Evolutionary conservation across 2,888 invertebrate species (phyloP).

Genomic region (Euphydryas editha): DNA sequence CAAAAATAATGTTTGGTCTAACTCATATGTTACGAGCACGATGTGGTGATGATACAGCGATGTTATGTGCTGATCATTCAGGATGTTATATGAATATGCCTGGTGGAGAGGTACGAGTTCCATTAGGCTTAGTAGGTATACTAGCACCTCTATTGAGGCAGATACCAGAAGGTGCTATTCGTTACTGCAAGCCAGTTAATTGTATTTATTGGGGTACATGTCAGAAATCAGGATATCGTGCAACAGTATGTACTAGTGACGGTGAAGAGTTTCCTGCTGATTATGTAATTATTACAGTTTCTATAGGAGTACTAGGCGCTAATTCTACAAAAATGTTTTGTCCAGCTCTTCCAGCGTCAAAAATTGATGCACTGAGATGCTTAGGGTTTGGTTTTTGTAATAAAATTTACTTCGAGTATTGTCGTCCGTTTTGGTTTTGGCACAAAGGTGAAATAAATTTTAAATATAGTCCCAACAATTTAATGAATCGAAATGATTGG

Average conservation of each 20-base stretch:
- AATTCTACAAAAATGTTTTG: slow-evolving; percentile 87
- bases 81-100: slow-evolving; percentile 83
- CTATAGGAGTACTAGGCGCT: slow-evolving; percentile 88
- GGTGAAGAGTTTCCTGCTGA: slow-evolving; percentile 89
- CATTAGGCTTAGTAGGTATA: slow-evolving; percentile 86
- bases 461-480: slow-evolving; percentile 83
- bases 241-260: slow-evolving; percentile 86
- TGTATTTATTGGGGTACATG: slow-evolving; percentile 87
- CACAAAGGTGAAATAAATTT: slow-evolving; percentile 86
- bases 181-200: slow-evolving; percentile 88
- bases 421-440: slow-evolving; percentile 89
- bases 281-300: slow-evolving; percentile 90
- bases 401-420: slow-evolving; percentile 90
- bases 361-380: slow-evolving; percentile 87
- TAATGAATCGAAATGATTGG: slow-evolving; percentile 85
- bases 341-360: slow-evolving; percentile 87
- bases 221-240: slow-evolving; percentile 70
- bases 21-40: slow-evolving; percentile 85
- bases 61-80: slow-evolving; percentile 68
- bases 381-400: slow-evolving; percentile 89
- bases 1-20: slow-evolving; percentile 86
- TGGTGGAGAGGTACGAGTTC: slow-evolving; percentile 83
- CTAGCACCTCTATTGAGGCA: slow-evolving; percentile 86
- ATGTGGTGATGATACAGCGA: slow-evolving; percentile 85
- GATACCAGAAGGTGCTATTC: slow-evolving; percentile 84